Conservation (phyloP, 2,888 invertebrate species). For the Sinelater perroti region DNA sequence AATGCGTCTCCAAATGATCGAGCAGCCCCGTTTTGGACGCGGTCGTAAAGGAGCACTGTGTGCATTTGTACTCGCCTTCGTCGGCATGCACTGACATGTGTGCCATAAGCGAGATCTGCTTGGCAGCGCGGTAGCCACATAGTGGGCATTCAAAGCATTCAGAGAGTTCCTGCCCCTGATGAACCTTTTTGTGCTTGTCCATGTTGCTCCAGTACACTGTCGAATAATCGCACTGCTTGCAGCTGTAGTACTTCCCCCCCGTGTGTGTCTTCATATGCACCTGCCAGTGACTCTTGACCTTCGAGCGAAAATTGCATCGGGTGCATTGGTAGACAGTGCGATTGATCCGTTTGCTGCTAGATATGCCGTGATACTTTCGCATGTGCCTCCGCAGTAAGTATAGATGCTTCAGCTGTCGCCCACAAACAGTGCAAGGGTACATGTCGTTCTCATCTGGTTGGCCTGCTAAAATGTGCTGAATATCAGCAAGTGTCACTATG, state of each 20-base stretch:
- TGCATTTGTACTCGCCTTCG: background rate
- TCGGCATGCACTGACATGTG: slow-evolving; percentile 1
- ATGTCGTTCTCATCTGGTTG: background rate
- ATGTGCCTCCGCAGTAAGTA: slow-evolving; percentile 18
- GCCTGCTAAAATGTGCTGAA: slow-evolving; percentile 13
- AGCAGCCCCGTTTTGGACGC: background rate
- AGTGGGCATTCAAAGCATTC: slow-evolving; percentile 17
- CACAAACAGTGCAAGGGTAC: slow-evolving; percentile 14
- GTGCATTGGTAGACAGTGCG: slow-evolving; percentile 13
- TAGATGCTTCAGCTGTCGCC: slow-evolving; percentile 8
- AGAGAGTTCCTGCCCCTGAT: slow-evolving; percentile 9
- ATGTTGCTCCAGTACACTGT: slow-evolving; percentile 19
- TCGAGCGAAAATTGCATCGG: slow-evolving; percentile 17
- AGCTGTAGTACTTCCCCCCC: slow-evolving; percentile 15
- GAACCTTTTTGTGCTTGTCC: slow-evolving; percentile 13
- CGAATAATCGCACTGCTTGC: slow-evolving; percentile 19
- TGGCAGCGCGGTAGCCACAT: slow-evolving; percentile 16
- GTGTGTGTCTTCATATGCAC: slow-evolving; percentile 25
- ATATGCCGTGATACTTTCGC: background rate
- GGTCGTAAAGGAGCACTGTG: background rate
- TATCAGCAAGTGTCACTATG: slow-evolving; percentile 16
- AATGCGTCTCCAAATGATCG: slow-evolving; percentile 11
- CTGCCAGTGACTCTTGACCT: slow-evolving; percentile 9
- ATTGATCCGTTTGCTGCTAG: slow-evolving; percentile 5
- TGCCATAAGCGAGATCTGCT: background rate